These are phyloP conservation scores for Candidula unifasciata DNA, from an alignment of 2,888 invertebrate species.

Conservation along the genomic window DNA sequence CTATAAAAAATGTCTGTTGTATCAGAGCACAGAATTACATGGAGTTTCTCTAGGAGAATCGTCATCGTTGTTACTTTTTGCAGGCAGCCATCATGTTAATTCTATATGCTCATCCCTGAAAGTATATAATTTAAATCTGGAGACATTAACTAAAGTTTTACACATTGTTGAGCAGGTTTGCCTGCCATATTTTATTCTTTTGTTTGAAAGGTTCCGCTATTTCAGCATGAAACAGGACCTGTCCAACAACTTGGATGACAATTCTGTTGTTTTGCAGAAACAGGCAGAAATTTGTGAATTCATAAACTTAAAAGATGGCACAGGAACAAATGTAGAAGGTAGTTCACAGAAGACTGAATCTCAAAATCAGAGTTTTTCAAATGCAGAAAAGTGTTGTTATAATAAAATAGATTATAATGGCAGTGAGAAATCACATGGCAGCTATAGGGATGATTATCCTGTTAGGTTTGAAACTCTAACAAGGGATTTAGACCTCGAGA, in stretches of 20 bases:
- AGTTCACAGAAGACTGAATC: conserved; percentile 2
- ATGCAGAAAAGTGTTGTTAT: not conserved
- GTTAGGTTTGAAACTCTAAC: not conserved
- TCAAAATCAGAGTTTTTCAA: not conserved
- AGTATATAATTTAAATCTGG: not conserved
- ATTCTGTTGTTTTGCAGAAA: not conserved
- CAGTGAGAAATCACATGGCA: not conserved
- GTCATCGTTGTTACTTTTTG: conserved; percentile 17
- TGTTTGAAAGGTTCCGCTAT: conserved; percentile 34
- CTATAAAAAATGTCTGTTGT: too few relatives aligned
- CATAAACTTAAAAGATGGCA: conserved; percentile 26
- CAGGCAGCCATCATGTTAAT: not conserved
- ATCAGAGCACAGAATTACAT: not conserved
- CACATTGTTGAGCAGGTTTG: conserved; percentile 22
- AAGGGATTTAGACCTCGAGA: not conserved
- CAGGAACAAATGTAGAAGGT: not conserved
- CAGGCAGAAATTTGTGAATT: conserved; percentile 38
- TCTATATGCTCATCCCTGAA: conserved; percentile 8
- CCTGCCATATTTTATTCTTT: conserved; percentile 26
- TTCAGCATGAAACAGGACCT: conserved; percentile 19
- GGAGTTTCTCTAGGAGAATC: not conserved
- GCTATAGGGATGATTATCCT: not conserved
- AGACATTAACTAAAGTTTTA: not conserved
- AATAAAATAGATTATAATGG: not conserved
- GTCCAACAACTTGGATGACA: conserved; percentile 17